Evolutionary conservation across 2,888 invertebrate species (phyloP).

Genomic region (Diaphora mendica): DNA sequence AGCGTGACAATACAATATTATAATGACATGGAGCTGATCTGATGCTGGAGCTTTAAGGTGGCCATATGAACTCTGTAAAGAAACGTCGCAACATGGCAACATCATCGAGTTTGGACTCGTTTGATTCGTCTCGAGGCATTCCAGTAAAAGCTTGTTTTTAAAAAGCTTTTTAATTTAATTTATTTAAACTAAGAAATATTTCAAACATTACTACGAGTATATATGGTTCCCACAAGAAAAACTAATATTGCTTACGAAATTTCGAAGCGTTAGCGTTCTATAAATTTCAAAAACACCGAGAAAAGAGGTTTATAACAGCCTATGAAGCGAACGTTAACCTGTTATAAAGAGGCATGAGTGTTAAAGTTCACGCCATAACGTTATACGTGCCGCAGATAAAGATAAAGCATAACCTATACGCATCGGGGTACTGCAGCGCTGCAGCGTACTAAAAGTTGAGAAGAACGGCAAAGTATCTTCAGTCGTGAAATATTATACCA

Average conservation of each 20-base stretch:
- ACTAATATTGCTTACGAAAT: not conserved
- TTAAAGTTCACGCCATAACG: slow-evolving; percentile 14
- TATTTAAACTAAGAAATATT: too few relatives aligned
- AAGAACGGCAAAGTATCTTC: slow-evolving; percentile 8
- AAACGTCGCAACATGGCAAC: too few relatives aligned
- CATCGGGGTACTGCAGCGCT: not conserved
- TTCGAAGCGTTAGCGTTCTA: not conserved
- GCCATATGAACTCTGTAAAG: too few relatives aligned
- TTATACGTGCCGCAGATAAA: slow-evolving; percentile 26
- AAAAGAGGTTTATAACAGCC: not conserved
- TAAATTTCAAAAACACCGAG: slow-evolving; percentile 1
- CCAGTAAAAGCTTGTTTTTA: too few relatives aligned
- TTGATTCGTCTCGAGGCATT: too few relatives aligned
- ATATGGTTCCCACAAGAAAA: too few relatives aligned
- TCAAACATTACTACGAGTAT: too few relatives aligned
- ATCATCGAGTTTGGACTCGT: too few relatives aligned
- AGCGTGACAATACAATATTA: too few relatives aligned
- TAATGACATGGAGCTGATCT: too few relatives aligned
- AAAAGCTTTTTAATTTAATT: too few relatives aligned
- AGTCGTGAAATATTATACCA: not conserved
- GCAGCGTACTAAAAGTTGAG: slow-evolving; percentile 7
- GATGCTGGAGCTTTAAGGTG: too few relatives aligned
- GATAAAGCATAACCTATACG: slow-evolving; percentile 25
- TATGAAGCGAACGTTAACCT: slow-evolving; percentile 3
- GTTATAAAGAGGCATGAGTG: slow-evolving; percentile 16